Percentiles rank a stretch among this genome's conserved stretches.
phyloP scores from a whole-genome alignment of 2,113 vertebrate species.

The Tonatia bakeri region DNA sequence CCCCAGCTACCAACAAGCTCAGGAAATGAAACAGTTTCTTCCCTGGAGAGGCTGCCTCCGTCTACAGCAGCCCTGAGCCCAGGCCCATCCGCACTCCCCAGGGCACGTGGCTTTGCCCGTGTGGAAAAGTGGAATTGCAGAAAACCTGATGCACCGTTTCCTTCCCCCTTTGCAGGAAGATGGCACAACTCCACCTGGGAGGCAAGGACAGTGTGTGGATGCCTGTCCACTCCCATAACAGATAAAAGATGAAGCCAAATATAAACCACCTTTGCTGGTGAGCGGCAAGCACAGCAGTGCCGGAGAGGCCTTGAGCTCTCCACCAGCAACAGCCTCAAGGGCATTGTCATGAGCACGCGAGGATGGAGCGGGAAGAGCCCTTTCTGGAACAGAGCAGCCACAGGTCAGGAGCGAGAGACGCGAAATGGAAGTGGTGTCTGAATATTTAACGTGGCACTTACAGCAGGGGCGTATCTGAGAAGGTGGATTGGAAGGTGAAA shows the following conservation, averaged over 20 bases:
- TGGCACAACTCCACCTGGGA: too few species aligned
- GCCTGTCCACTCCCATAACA: too few species aligned
- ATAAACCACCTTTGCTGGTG: accelerated
- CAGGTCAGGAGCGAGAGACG: not conserved
- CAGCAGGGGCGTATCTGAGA: not conserved
- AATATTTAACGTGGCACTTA: not conserved
- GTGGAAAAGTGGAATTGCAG: not conserved
- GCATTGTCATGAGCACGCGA: not conserved
- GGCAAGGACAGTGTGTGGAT: not conserved
- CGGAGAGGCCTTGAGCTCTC: not conserved
- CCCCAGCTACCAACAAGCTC: accelerated
- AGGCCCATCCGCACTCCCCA: accelerated
- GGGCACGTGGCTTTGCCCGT: accelerated
- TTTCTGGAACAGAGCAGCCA: accelerated
- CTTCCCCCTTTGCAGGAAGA: too few species aligned
- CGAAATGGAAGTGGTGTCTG: not conserved
- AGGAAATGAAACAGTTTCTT: too few species aligned
- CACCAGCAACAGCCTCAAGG: not conserved
- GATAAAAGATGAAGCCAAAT: accelerated
- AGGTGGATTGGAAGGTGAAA: not conserved
- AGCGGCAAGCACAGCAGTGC: accelerated
- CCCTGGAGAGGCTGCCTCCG: accelerated
- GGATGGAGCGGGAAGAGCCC: accelerated
- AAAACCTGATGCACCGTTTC: not conserved
- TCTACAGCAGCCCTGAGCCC: not conserved